Percentiles rank a stretch among this genome's conserved stretches.
phyloP scores from a whole-genome alignment of 1,140 invertebrate genomes.

The Hesperophylax magnus region DNA sequence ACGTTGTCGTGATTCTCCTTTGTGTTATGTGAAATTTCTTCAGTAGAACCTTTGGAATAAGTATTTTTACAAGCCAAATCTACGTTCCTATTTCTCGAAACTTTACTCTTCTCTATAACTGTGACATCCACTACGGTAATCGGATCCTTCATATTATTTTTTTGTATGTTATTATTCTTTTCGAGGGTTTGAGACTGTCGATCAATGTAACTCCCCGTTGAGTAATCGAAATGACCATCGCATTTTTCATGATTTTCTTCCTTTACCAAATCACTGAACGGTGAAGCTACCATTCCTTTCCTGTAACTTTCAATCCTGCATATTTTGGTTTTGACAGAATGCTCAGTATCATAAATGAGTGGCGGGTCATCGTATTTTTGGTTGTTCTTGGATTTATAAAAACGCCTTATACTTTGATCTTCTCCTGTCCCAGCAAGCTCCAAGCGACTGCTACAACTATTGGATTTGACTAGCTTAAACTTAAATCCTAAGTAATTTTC shows the following conservation, averaged over 20 bases:
- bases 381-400: slow-evolving; percentile 62
- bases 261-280: slow-evolving; percentile 60
- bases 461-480: slow-evolving; percentile 85
- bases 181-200: slow-evolving; percentile 54
- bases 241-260: slow-evolving; percentile 58
- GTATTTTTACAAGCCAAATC: slow-evolving; percentile 60
- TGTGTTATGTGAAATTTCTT: background rate
- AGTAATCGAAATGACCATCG: slow-evolving; percentile 6
- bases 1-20: background rate
- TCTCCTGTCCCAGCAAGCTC: slow-evolving; percentile 80
- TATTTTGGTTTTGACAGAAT: slow-evolving; percentile 70
- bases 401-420: slow-evolving; percentile 62
- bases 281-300: slow-evolving; percentile 66
- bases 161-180: slow-evolving; percentile 54
- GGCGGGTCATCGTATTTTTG: slow-evolving; percentile 64
- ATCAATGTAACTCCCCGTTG: slow-evolving; percentile 37
- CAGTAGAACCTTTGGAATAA: background rate
- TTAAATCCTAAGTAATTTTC: slow-evolving; percentile 75
- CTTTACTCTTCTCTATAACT: slow-evolving; percentile 55
- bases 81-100: slow-evolving; percentile 66
- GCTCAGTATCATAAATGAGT: slow-evolving; percentile 65
- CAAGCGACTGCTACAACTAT: slow-evolving; percentile 86
- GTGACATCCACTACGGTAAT: slow-evolving; percentile 40
- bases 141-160: slow-evolving; percentile 59
- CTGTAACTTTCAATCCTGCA: slow-evolving; percentile 68